Base-by-base conservation (phyloP, 2,888 invertebrate species). In the Pristionchus exspectatus region DNA sequence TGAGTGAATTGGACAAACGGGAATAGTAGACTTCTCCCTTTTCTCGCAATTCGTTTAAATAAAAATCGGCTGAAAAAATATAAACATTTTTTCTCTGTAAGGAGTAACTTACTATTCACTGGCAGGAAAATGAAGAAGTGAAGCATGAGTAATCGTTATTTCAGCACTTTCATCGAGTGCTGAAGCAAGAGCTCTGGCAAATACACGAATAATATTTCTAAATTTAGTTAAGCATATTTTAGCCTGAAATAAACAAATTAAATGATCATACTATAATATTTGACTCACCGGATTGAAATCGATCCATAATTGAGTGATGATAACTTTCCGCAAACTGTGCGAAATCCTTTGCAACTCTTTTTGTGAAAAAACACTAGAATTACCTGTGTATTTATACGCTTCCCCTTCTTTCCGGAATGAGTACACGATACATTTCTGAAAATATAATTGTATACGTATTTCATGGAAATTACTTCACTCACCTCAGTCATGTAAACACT, bases 111-210 rank as follows among this genome's bases (percentile, higher is more conserved):
- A 54, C 54, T 66, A 66, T 9, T 66, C 66, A 21, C 10, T n/a
- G 21, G 24, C 66, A 7, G 66, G n/a, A 21, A 24, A 66, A 24
- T 66, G 18, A 18, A 66, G 66, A 21, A 21, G 66, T 66, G 66
- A 66, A 66, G 66, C 66, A 66, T 66, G 66, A n/a, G 66, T 66
- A 66, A 66, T 66, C 9, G 66, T 66, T 18, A 66, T 66, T 66
- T 24, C 66, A 21, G 66, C 66, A 18, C 24, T 24, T 66, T 18
- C 21, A 66, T 18, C n/a, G 14, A 66, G 7, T 24, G 66, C 18
- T 7, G 66, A 18, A 24, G 66, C 66, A 7, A 66, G 21, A 14
- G 66, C 24, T 18, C 66, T 18, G 7, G 66, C n/a, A 14, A 24
- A 66, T 7, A 21, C 7, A 24, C 66, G 18, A 21, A 66, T 66